Evolutionary conservation across 2,797 vertebrate species (phyloP).

Genomic region (Macropus fuliginosus): DNA sequence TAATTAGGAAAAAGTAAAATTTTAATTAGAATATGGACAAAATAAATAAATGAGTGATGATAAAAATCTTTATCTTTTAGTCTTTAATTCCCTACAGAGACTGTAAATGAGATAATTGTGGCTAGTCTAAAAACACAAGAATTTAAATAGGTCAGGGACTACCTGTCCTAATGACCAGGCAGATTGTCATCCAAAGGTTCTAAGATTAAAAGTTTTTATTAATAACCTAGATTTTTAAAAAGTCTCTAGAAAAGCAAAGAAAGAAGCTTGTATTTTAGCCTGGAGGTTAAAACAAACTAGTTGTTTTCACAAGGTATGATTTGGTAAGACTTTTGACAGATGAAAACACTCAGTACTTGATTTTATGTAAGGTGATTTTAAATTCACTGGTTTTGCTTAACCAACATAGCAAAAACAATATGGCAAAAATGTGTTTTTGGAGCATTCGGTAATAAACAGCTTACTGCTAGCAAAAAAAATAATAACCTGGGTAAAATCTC

Average conservation of each 20-base stretch:
- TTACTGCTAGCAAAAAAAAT: conserved; percentile 70
- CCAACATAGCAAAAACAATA: conserved; percentile 67
- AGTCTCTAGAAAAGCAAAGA: not conserved
- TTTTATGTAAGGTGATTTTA: conserved; percentile 58
- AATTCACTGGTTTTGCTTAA: conserved; percentile 69
- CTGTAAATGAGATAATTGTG: not conserved
- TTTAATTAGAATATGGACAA: no score
- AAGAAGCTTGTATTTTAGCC: not conserved
- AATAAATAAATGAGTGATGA: no score
- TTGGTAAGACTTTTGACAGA: conserved; percentile 49
- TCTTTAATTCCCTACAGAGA: not conserved
- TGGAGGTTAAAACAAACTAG: not conserved
- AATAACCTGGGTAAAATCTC: not conserved
- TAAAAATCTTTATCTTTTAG: not conserved
- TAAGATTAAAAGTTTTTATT: not conserved
- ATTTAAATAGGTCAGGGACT: not conserved
- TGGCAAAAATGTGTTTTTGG: conserved; percentile 39
- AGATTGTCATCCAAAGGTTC: not conserved
- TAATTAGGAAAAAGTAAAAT: no score
- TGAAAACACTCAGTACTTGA: conserved; percentile 59
- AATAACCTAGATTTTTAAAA: not conserved
- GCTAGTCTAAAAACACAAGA: not conserved
- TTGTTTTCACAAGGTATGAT: not conserved
- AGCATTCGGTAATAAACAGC: conserved; percentile 76
- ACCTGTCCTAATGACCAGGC: not conserved